Conservation (phyloP, 1,140 invertebrate genomes). For the Pseudomyrmex pallidus region DNA sequence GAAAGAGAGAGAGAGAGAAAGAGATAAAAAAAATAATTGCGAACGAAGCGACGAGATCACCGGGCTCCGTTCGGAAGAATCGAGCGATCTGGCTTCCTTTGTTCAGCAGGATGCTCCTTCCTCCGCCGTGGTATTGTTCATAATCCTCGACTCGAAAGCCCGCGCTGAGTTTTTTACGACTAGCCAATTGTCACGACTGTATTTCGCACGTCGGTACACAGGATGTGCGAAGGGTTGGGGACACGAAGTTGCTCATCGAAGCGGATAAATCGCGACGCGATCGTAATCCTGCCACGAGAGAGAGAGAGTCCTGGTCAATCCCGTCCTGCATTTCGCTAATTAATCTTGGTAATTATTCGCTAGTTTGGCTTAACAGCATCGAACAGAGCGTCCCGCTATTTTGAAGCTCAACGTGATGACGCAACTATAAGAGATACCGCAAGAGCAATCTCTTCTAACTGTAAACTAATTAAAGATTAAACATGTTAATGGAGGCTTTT, state of each 20-base stretch:
- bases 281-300: constrained; percentile 35
- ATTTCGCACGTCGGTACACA: constrained; percentile 20
- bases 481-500: not conserved
- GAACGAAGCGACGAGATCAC: constrained; percentile 57
- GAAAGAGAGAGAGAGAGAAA: too few relatives aligned
- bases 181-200: constrained; percentile 33
- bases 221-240: not conserved
- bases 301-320: constrained; percentile 20
- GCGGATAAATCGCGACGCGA: constrained; percentile 40
- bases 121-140: constrained; percentile 51
- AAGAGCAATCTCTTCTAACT: constrained; percentile 18
- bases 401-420: not conserved
- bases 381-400: not conserved
- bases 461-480: constrained; percentile 17
- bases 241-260: not conserved
- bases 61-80: constrained; percentile 31
- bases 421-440: not conserved
- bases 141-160: constrained; percentile 45
- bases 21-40: constrained; percentile 62
- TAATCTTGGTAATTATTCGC: constrained; percentile 55
- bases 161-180: constrained; percentile 35
- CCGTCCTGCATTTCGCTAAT: constrained; percentile 46
- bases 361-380: constrained; percentile 4
- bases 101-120: constrained; percentile 48
- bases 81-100: constrained; percentile 51